Percentiles rank a stretch among this genome's conserved stretches.
phyloP scores from a whole-genome alignment of 2,797 vertebrate genomes.

The Myripristis jacobus region DNA sequence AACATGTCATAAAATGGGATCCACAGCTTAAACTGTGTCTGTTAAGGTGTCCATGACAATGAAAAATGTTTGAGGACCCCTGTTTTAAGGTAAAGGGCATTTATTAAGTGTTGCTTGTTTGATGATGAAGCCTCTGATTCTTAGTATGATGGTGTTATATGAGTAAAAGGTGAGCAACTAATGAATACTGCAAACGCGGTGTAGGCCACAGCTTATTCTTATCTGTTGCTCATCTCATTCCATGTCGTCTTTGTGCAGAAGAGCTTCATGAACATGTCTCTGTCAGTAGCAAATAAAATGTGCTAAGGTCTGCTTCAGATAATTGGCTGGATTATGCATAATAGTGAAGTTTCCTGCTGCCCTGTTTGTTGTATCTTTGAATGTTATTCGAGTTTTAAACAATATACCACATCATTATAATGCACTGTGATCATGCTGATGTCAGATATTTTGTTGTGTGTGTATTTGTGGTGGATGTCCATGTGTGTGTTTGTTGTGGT shows the following conservation, averaged over 20 bases:
- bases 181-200: too few species aligned
- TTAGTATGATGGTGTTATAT: background rate
- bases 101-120: too few species aligned
- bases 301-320: background rate
- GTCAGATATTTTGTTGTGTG: background rate
- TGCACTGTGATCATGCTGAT: background rate
- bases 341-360: background rate
- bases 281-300: too few species aligned
- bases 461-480: background rate
- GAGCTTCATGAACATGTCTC: too few species aligned
- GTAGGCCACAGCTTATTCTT: background rate
- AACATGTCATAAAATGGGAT: too few species aligned
- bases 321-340: background rate
- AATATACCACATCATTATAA: background rate
- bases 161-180: background rate
- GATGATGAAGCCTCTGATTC: too few species aligned
- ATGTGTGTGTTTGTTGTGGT: too few species aligned
- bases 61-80: too few species aligned
- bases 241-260: too few species aligned
- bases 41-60: too few species aligned
- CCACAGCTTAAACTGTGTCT: too few species aligned
- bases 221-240: background rate
- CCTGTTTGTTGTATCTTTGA: background rate
- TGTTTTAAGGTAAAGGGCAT: too few species aligned
- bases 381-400: background rate